A percentile compares a stretch with the other conserved stretches of the same genome.
These are phyloP conservation scores for Nylanderia fulva DNA, from an alignment of 1,140 invertebrate genomes.

Conservation along the genomic window DNA sequence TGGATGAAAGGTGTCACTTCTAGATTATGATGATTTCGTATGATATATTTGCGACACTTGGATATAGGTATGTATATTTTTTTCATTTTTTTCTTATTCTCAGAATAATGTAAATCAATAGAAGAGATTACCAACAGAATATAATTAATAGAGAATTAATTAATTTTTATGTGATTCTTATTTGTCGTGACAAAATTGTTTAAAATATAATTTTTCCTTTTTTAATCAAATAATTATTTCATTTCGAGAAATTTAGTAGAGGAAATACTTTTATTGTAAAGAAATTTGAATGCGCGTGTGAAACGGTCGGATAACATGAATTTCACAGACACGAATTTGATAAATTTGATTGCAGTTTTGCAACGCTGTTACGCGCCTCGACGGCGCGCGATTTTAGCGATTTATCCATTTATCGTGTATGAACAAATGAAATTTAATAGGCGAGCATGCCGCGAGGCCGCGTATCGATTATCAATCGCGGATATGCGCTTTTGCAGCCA, in stretches of 20 bases:
- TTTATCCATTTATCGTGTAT: slow-evolving; percentile 46
- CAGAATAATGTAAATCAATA: not conserved
- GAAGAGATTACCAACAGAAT: not conserved
- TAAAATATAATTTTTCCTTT: too few relatives aligned
- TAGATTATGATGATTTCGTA: not conserved
- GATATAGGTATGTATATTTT: not conserved
- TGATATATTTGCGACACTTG: not conserved
- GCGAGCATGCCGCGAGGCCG: not conserved
- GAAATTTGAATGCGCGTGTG: not conserved
- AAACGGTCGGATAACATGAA: not conserved
- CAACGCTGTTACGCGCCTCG: not conserved
- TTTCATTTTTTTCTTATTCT: not conserved
- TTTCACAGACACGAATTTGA: slow-evolving; percentile 36
- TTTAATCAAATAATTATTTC: not conserved
- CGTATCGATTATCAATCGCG: slow-evolving; percentile 38
- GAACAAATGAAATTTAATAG: slow-evolving; percentile 55
- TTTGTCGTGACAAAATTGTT: not conserved
- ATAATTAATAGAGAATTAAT: too few relatives aligned
- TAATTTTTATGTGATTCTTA: not conserved
- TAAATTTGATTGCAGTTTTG: slow-evolving; percentile 22
- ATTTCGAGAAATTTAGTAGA: not conserved
- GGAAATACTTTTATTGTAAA: not conserved
- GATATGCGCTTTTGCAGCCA: slow-evolving; percentile 5
- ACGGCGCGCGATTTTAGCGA: slow-evolving; percentile 35
- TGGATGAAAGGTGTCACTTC: not conserved